Evolutionary conservation across 2,113 vertebrate species (phyloP), one percentile per base, ranked within the genome.

Genomic region (Emydura subglobosa): DNA sequence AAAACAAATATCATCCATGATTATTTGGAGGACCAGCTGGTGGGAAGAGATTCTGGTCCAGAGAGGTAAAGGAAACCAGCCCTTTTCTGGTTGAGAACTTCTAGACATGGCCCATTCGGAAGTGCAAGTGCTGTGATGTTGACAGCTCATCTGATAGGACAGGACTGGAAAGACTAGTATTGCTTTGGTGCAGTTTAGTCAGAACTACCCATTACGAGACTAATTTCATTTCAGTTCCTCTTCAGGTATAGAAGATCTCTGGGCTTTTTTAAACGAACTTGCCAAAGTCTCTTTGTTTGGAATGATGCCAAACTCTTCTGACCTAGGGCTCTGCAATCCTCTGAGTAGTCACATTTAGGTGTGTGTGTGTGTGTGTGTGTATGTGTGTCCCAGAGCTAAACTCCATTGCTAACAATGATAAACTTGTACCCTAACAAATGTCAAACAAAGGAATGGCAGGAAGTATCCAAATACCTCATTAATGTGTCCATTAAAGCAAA

Each of bases 1-100:
- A 99, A 99, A 98, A 99, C 99, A 57, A 99, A 99, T 98, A 99
- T 99, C 96, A 99, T 99, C 94, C 98, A 99, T 44, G 99, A 99
- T 93, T 99, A 99, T 74, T 97, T 99, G 91, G 99, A 99, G 95
- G 99, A 99, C 94, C 99, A 98, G 50, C 87, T 93, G 83, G 98
- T 98, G 49, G 99, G 99, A 47, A 98, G 99, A 72, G 98, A 92
- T 99, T 99, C 96, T 99, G 99, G 99, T 99, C 99, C 12, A 96
- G 96, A 91, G 99, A 99, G 99, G 99, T 99, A 97, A 97, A 86
- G 79, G 31, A n/a, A 49, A 83, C 24, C 34, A 12, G 21, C 2
- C 1, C 31, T 5, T 39, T 83, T 65, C 65, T 42, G 83, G 34
- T n/a, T 0, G 7, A 53, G 14, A 0, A 0, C 39, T 87, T 82